A percentile compares a stretch with the other conserved stretches of the same genome.
Evolutionary conservation across 2,888 invertebrate genomes (phyloP).

Genomic region (Exephanes ischioxanthus): DNA sequence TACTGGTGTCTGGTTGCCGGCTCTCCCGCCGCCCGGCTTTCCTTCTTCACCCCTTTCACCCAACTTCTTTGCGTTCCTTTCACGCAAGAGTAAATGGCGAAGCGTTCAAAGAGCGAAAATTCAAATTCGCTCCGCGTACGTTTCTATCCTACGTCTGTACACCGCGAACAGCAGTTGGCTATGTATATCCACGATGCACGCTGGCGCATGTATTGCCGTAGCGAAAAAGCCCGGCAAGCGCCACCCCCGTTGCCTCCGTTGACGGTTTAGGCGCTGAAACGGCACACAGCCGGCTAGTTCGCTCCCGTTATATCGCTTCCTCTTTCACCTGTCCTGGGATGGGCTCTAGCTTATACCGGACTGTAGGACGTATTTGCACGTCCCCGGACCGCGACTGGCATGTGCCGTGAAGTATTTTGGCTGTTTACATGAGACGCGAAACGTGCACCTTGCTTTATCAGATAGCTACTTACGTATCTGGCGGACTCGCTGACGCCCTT

Average conservation of each 20-base stretch:
- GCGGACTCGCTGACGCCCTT: slow-evolving; percentile 23
- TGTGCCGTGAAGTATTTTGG: slow-evolving; percentile 48
- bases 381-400: slow-evolving; percentile 41
- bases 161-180: slow-evolving; percentile 14
- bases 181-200: slow-evolving; percentile 40
- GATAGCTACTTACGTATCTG: slow-evolving; percentile 22
- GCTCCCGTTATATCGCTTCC: slow-evolving; percentile 30
- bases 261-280: slow-evolving; percentile 46
- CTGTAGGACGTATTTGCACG: slow-evolving; percentile 67
- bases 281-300: slow-evolving; percentile 19
- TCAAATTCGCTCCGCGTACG: slow-evolving; percentile 69
- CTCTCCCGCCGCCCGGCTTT: slow-evolving; percentile 53
- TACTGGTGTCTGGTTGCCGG: slow-evolving; percentile 41
- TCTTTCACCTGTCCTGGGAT: slow-evolving; percentile 53
- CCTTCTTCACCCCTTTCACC: slow-evolving; percentile 18
- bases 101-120: slow-evolving; percentile 71
- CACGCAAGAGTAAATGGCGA: slow-evolving; percentile 69
- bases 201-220: slow-evolving; percentile 27
- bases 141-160: slow-evolving; percentile 42
- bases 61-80: slow-evolving; percentile 70
- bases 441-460: slow-evolving; percentile 47
- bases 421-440: slow-evolving; percentile 54
- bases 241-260: slow-evolving; percentile 41
- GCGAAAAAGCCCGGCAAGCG: slow-evolving; percentile 21
- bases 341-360: slow-evolving; percentile 49